Conservation (phyloP, 2,797 vertebrate genomes). For the Chiroxiphia lanceolata region DNA sequence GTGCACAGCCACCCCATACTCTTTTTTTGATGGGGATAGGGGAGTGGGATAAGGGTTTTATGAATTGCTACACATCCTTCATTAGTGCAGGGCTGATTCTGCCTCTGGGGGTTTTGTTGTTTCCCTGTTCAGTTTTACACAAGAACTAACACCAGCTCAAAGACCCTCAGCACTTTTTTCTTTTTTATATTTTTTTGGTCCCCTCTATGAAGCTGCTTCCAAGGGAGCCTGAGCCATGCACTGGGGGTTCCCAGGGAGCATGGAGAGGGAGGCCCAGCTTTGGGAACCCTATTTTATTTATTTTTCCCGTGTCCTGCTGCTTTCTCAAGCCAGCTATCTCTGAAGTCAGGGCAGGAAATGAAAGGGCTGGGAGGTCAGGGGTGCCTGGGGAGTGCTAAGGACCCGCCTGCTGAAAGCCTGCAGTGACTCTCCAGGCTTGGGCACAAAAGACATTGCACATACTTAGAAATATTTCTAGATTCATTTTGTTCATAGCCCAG, state of each 20-base stretch:
- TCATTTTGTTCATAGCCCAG: neutral
- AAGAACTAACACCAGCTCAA: neutral
- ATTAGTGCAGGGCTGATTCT: neutral
- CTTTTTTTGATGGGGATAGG: neutral
- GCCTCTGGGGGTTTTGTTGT: neutral
- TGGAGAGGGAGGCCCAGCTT: neutral
- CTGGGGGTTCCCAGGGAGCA: neutral
- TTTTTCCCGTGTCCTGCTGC: neutral
- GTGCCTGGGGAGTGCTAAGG: conserved; percentile 5
- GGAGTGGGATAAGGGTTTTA: neutral
- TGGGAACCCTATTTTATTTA: neutral
- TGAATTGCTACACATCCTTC: fast-evolving
- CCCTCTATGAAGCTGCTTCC: neutral
- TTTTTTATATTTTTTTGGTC: neutral
- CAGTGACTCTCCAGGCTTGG: neutral
- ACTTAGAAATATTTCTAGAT: neutral
- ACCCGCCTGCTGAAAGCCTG: neutral
- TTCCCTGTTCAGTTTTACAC: neutral
- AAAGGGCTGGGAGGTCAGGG: conserved; percentile 21
- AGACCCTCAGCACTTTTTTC: neutral
- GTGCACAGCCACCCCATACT: neutral
- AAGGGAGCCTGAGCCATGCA: neutral
- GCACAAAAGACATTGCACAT: neutral
- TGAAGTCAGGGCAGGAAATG: conserved; percentile 41
- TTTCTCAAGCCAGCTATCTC: conserved; percentile 33